These are phyloP conservation scores for Himantopus leucocephalus DNA, from an alignment of 2,113 vertebrate genomes.

Conservation along the genomic window DNA sequence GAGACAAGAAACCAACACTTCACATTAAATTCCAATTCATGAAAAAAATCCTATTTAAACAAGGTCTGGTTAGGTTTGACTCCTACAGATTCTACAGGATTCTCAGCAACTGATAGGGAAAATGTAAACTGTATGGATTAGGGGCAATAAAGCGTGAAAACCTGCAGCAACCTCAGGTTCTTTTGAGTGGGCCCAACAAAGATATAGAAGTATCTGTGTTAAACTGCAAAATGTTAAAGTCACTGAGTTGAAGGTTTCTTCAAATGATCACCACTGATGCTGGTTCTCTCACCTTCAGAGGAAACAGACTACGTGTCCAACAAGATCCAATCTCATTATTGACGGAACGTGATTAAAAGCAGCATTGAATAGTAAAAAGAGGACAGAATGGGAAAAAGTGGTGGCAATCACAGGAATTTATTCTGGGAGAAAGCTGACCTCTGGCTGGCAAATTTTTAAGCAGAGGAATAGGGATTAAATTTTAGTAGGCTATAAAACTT, in stretches of 20 bases:
- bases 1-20: background rate
- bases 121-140: background rate
- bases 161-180: background rate
- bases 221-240: background rate
- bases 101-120: background rate
- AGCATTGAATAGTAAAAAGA: background rate
- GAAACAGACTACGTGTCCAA: background rate
- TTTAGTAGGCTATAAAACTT: background rate
- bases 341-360: background rate
- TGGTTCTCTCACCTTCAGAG: background rate
- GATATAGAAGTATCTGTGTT: background rate
- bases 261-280: background rate
- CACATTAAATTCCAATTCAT: background rate
- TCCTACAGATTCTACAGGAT: background rate
- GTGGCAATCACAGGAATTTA: background rate
- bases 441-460: background rate
- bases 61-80: background rate
- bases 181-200: background rate
- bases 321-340: background rate
- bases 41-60: background rate
- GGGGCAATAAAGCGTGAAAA: background rate
- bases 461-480: background rate
- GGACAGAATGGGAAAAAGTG: background rate
- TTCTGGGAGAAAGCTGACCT: background rate
- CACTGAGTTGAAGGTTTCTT: background rate